A percentile compares a stretch with the other conserved stretches of the same genome.
These are phyloP conservation scores for Nomada flava DNA, from an alignment of 2,888 invertebrate genomes.

Conservation along the genomic window DNA sequence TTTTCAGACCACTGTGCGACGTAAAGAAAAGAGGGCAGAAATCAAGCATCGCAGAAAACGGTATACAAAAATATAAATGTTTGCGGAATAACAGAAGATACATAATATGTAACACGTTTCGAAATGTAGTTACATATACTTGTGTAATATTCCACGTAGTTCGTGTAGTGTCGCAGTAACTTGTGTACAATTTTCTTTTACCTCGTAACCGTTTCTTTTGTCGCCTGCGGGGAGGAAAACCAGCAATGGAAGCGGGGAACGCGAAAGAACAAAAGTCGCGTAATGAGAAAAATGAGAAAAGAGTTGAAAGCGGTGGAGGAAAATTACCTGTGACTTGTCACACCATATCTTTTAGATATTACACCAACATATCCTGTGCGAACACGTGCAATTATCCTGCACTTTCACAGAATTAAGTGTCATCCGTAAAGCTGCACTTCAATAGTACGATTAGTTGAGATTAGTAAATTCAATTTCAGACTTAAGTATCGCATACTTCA, in stretches of 20 bases:
- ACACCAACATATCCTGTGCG: background rate
- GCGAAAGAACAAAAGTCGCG: background rate
- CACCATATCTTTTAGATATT: constrained; percentile 13
- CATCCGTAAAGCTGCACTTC: background rate
- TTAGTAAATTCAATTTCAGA: background rate
- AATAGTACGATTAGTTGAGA: background rate
- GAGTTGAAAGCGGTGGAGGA: background rate
- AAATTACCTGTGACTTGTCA: constrained; percentile 8
- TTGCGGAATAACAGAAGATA: too few relatives aligned
- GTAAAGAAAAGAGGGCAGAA: background rate
- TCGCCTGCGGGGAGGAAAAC: background rate
- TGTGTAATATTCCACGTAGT: too few relatives aligned
- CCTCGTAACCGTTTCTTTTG: background rate
- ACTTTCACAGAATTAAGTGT: background rate
- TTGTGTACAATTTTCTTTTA: background rate
- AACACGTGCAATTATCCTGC: background rate
- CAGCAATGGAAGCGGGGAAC: too few relatives aligned
- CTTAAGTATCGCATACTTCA: too few relatives aligned
- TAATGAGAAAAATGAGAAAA: constrained; percentile 7
- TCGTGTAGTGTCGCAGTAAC: background rate
- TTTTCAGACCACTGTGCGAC: too few relatives aligned
- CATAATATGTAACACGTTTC: background rate
- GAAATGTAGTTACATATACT: background rate
- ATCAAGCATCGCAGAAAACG: background rate
- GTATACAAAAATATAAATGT: background rate